phyloP scores from a whole-genome alignment of 2,113 vertebrate genomes.

The Vimba vimba region DNA sequence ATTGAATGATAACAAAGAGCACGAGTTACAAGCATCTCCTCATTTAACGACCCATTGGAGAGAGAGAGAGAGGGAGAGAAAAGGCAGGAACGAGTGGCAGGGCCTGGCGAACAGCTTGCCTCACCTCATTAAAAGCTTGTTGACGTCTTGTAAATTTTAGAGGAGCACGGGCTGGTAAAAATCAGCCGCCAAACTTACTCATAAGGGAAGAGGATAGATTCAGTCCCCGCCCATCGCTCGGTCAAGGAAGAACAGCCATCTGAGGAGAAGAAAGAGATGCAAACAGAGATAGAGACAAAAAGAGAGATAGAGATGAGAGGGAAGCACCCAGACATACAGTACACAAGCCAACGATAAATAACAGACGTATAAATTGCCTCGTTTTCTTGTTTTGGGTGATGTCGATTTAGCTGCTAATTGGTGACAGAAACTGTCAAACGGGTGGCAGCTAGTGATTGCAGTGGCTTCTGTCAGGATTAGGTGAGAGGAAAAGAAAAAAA shows the following conservation, averaged over 20 bases:
- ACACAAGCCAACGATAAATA: conserved; percentile 70
- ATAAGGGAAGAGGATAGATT: conserved; percentile 85
- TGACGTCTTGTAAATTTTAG: conserved; percentile 71
- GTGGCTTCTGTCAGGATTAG: conserved; percentile 91
- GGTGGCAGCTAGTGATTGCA: conserved; percentile 91
- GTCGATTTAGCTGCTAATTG: conserved; percentile 99
- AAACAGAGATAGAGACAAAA: conserved; percentile 41
- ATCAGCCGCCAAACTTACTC: conserved; percentile 93
- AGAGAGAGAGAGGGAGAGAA: conserved; percentile 15
- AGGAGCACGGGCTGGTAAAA: conserved; percentile 68
- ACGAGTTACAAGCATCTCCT: conserved; percentile 86
- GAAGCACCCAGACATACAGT: conserved; percentile 67
- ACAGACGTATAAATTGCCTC: conserved; percentile 78
- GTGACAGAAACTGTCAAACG: conserved; percentile 99
- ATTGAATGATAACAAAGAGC: conserved; percentile 98
- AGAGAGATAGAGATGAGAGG: conserved; percentile 61
- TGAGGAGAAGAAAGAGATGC: conserved; percentile 40
- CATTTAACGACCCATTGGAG: conserved; percentile 91
- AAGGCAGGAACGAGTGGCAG: conserved; percentile 45
- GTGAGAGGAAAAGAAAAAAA: conserved; percentile 76
- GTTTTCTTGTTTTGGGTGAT: conserved; percentile 89
- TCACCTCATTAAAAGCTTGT: conserved; percentile 76
- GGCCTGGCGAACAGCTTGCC: conserved; percentile 70
- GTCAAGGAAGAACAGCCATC: conserved; percentile 41
- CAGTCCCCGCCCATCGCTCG: conserved; percentile 79